Base-by-base conservation (phyloP, 2,888 invertebrate genomes). In the Eulithis testata region DNA sequence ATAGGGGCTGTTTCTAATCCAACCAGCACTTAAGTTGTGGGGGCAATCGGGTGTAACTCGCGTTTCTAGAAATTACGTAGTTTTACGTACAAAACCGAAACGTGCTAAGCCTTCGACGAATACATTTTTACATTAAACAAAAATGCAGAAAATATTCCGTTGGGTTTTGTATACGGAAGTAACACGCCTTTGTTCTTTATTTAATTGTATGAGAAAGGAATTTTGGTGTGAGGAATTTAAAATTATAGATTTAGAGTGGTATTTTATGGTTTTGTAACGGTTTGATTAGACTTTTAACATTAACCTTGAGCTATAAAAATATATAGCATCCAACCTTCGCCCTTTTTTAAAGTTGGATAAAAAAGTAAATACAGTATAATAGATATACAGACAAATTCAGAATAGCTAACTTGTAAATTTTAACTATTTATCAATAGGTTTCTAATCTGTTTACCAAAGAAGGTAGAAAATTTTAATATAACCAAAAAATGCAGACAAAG, bases 1-100 rank as follows among this genome's bases (percentile, higher is more conserved):
- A 90, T 91, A 85, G 65, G 72, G 80, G 73, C 62, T 83, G 74
- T 77, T 86, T 85, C 85, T 91, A 91, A 90, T 91, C 90, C 90
- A 81, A 81, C 85, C 83, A 77, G 86, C 89, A 90, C 92, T 91
- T 91, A 90, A 90, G 89, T 87, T 84, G 89, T 84, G 90, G 88
- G 88, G 91, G 90, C 89, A 87, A 88, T 88, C 85, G 89, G 83
- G 81, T 82, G 85, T 83, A 83, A 80, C 85, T 88, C 85, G 83
- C 86, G 81, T 88, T 88, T 84, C 85, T 80, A 86, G 82, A 82
- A 80, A 87, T 86, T 87, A 85, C 81, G 79, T 86, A 89, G 89
- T 90, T 88, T 86, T 86, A 72, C 68, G 68, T 82, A 81, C 76
- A 76, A 81, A 84, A 84, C 82, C 82, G 43, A 54, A 82, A 78